Conservation (phyloP, 2,888 invertebrate species). For the Sphinx pinastri region DNA sequence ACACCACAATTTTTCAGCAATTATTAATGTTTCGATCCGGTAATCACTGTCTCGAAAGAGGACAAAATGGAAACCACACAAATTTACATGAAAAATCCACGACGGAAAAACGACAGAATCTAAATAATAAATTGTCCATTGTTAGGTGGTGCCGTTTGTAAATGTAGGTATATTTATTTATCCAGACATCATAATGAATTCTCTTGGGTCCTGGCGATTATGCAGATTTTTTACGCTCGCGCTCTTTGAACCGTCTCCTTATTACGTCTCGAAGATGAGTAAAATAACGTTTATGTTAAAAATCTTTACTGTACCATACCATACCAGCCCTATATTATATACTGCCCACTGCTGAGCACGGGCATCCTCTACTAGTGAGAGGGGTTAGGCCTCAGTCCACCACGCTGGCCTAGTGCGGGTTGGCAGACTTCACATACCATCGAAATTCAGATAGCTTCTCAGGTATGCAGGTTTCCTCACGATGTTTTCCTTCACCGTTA, state of each 20-base stretch:
- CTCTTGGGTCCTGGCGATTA: constrained; percentile 62
- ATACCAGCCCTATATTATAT: too few relatives aligned
- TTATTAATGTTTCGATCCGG: constrained; percentile 55
- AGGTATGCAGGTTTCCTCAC: too few relatives aligned
- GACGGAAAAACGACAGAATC: constrained; percentile 63
- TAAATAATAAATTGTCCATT: constrained; percentile 82
- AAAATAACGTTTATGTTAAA: constrained; percentile 10
- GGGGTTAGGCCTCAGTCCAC: too few relatives aligned
- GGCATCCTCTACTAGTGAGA: too few relatives aligned
- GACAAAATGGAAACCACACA: constrained; percentile 55
- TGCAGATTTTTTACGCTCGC: constrained; percentile 63
- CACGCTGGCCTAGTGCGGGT: too few relatives aligned
- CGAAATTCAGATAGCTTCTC: too few relatives aligned
- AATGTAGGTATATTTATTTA: constrained; percentile 71
- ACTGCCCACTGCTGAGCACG: too few relatives aligned
- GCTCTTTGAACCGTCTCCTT: constrained; percentile 46
- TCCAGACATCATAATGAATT: constrained; percentile 78
- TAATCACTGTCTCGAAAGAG: constrained; percentile 54
- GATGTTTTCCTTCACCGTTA: too few relatives aligned
- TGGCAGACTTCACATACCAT: too few relatives aligned
- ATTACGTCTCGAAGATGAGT: constrained; percentile 41
- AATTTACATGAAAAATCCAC: constrained; percentile 73
- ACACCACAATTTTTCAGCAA: constrained; percentile 40
- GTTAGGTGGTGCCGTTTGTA: constrained; percentile 65
- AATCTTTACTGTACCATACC: too few relatives aligned